A percentile compares a stretch with the other conserved stretches of the same genome.
Conservation (phyloP, 92 coral and sea anemone species). For the Siderastrea siderea region DNA sequence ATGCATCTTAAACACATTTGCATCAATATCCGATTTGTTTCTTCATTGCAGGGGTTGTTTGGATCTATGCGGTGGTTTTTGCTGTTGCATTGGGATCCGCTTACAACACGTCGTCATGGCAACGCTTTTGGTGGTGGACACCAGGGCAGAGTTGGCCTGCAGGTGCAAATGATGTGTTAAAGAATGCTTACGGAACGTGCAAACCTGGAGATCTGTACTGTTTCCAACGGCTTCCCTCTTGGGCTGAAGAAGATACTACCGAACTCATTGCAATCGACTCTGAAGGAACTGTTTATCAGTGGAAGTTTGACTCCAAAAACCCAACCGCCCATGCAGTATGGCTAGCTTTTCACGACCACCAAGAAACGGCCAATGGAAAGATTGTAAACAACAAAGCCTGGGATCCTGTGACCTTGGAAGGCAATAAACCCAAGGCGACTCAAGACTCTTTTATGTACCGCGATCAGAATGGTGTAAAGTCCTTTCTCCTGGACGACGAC, state of each 20-base stretch:
- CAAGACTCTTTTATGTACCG: slow-evolving; percentile 92
- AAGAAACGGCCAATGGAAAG: slow-evolving; percentile 56
- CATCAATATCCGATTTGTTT: not conserved
- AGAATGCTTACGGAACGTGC: slow-evolving; percentile 68
- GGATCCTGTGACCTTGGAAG: slow-evolving; percentile 71
- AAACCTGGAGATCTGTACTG: slow-evolving; percentile 49
- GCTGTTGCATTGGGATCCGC: slow-evolving; percentile 15
- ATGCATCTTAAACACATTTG: not conserved
- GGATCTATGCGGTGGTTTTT: slow-evolving; percentile 18
- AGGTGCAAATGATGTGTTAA: slow-evolving; percentile 67
- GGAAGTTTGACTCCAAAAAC: slow-evolving; percentile 78
- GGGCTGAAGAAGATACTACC: slow-evolving; percentile 75
- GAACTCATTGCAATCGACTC: slow-evolving; percentile 80
- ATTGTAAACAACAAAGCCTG: slow-evolving; percentile 62
- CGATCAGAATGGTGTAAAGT: slow-evolving; percentile 83
- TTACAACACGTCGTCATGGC: slow-evolving; percentile 68
- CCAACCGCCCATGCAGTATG: slow-evolving; percentile 91
- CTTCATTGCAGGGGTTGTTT: not conserved
- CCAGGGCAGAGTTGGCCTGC: slow-evolving; percentile 78
- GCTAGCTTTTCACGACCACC: slow-evolving; percentile 80
- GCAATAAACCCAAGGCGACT: slow-evolving; percentile 60
- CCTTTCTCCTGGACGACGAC: slow-evolving; percentile 82
- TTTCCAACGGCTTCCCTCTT: slow-evolving; percentile 75
- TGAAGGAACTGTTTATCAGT: slow-evolving; percentile 77
- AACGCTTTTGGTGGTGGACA: slow-evolving; percentile 84